These are phyloP conservation scores for Vulpes lagopus DNA, from an alignment of 2,113 vertebrate species.

Conservation along the genomic window DNA sequence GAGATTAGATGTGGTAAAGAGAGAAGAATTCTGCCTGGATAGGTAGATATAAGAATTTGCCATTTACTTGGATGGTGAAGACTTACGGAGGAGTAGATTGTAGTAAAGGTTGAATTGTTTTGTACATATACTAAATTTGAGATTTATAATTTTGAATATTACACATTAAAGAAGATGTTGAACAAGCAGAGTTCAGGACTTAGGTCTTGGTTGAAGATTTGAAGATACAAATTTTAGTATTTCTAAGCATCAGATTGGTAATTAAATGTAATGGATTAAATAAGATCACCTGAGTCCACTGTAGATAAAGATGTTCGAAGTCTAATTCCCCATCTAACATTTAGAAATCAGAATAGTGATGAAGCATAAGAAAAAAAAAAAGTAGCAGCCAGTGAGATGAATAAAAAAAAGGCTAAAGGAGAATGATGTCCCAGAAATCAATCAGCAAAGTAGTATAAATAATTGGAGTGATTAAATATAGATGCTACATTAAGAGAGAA, in stretches of 20 bases:
- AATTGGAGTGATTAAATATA: background rate
- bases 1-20: background rate
- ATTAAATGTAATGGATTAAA: background rate
- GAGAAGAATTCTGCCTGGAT: background rate
- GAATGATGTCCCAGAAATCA: background rate
- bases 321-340: background rate
- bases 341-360: background rate
- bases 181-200: background rate
- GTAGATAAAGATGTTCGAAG: background rate
- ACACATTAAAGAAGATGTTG: background rate
- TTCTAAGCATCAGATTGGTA: background rate
- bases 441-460: background rate
- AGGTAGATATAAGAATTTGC: background rate
- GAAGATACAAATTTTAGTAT: background rate
- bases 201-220: background rate
- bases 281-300: background rate
- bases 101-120: background rate
- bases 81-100: rapidly evolving
- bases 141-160: background rate
- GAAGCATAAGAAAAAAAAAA: background rate
- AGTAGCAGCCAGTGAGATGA: background rate
- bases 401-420: background rate
- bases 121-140: background rate
- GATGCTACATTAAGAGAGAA: background rate
- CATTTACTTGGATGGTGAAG: background rate